Percentiles rank a stretch among this genome's conserved stretches.
phyloP scores from a whole-genome alignment of 1,140 invertebrate species.

The Penaeus japonicus region DNA sequence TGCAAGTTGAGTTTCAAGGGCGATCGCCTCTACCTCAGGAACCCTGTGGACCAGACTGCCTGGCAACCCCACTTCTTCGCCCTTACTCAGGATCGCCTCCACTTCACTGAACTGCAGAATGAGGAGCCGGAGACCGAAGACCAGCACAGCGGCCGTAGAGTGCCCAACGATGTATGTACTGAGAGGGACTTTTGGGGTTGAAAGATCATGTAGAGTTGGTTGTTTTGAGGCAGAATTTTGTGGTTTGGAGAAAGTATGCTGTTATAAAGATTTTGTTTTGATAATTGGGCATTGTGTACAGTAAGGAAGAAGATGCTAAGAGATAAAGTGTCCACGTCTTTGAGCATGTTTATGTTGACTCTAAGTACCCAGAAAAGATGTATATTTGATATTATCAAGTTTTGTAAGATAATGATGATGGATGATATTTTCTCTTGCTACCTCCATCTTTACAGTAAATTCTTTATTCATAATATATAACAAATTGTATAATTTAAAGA shows the following conservation, averaged over 20 bases:
- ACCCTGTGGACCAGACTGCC: conserved; percentile 80
- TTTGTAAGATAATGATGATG: too few relatives aligned
- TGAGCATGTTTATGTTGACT: neutral
- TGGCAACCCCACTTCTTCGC: conserved; percentile 97
- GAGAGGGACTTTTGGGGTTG: neutral
- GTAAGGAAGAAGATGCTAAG: neutral
- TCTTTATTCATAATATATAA: too few relatives aligned
- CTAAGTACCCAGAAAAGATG: too few relatives aligned
- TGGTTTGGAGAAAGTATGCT: neutral
- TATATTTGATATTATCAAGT: too few relatives aligned
- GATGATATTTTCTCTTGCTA: too few relatives aligned
- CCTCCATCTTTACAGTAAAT: too few relatives aligned
- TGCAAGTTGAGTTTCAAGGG: conserved; percentile 85
- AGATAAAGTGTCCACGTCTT: neutral
- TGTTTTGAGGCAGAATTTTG: neutral
- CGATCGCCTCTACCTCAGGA: conserved; percentile 89
- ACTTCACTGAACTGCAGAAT: conserved; percentile 76
- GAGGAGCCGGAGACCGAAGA: conserved; percentile 69
- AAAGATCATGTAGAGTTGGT: neutral
- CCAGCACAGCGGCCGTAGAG: conserved; percentile 64
- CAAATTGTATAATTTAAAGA: too few relatives aligned
- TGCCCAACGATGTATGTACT: conserved; percentile 25
- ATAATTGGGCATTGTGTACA: neutral
- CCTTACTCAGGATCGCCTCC: conserved; percentile 84
- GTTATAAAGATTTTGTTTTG: neutral